Conservation (phyloP, 2,113 vertebrate genomes). For the Todiramphus chloris region DNA sequence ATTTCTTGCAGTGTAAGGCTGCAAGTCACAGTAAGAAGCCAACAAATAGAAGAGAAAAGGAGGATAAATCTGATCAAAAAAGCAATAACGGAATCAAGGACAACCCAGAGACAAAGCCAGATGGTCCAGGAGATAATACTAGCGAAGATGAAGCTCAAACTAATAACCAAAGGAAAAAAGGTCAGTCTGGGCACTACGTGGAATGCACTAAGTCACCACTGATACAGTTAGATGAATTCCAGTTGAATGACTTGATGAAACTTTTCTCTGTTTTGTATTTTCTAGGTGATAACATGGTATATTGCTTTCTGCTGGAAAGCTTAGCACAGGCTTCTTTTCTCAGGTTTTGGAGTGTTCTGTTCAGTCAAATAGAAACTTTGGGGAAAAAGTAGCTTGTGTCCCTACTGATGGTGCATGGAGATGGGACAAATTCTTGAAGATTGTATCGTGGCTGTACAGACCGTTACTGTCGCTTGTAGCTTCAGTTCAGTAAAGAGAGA, state of each 20-base stretch:
- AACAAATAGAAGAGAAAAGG: constrained; percentile 79
- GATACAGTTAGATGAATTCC: neutral
- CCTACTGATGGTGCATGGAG: neutral
- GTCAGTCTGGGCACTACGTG: constrained; percentile 41
- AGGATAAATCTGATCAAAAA: constrained; percentile 81
- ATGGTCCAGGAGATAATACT: constrained; percentile 72
- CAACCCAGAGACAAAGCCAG: constrained; percentile 78
- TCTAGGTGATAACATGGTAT: neutral
- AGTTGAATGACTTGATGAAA: neutral
- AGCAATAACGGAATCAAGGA: constrained; percentile 86
- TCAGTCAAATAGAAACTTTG: neutral
- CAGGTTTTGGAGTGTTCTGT: neutral
- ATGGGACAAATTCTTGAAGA: neutral
- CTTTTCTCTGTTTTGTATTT: neutral
- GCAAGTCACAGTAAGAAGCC: constrained; percentile 79
- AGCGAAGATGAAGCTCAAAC: constrained; percentile 78
- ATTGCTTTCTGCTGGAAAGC: neutral
- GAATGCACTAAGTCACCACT: neutral
- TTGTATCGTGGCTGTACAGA: neutral
- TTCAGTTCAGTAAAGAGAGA: neutral
- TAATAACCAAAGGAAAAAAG: constrained; percentile 84
- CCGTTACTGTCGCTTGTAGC: neutral
- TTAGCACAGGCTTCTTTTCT: neutral
- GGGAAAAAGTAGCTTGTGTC: neutral
- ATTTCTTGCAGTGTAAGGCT: constrained; percentile 81